These are phyloP conservation scores for Parazoanthus swiftii DNA, from an alignment of 92 coral and sea anemone genomes.

Conservation along the genomic window DNA sequence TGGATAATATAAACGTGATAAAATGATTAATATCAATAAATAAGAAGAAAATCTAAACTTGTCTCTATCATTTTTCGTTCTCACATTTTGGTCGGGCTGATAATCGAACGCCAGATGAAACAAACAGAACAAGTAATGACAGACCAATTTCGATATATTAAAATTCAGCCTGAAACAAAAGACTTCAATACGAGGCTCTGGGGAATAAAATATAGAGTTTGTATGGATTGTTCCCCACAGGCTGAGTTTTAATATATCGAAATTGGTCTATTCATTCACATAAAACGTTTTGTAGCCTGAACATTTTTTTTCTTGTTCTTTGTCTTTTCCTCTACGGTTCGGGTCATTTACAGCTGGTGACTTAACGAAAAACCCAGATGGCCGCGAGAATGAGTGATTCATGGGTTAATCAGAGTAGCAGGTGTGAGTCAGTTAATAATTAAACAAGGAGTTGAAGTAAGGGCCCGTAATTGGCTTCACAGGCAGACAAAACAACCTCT, in stretches of 20 bases:
- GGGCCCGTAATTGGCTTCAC: not conserved
- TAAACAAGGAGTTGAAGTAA: conserved; percentile 35
- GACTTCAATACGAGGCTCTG: no score
- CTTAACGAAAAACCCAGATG: not conserved
- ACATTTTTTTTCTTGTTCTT: not conserved
- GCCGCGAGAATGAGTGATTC: conserved; percentile 8
- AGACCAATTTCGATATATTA: no score
- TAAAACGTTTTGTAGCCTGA: not conserved
- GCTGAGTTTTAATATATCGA: no score
- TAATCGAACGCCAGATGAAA: not conserved
- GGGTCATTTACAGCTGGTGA: conserved; percentile 27
- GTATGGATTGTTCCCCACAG: no score
- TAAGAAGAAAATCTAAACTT: not conserved
- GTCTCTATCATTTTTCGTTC: not conserved
- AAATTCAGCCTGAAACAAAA: no score
- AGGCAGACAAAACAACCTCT: conserved; percentile 16
- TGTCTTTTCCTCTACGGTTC: conserved; percentile 9
- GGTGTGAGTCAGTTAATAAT: conserved; percentile 24
- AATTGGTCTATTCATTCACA: not conserved
- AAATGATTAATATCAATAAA: not conserved
- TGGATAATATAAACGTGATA: not conserved
- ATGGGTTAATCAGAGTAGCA: conserved; percentile 12
- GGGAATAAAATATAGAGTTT: no score
- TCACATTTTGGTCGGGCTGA: not conserved
- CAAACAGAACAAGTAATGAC: not conserved